Conservation (phyloP, 2,888 invertebrate species). For the Macaria notata region DNA sequence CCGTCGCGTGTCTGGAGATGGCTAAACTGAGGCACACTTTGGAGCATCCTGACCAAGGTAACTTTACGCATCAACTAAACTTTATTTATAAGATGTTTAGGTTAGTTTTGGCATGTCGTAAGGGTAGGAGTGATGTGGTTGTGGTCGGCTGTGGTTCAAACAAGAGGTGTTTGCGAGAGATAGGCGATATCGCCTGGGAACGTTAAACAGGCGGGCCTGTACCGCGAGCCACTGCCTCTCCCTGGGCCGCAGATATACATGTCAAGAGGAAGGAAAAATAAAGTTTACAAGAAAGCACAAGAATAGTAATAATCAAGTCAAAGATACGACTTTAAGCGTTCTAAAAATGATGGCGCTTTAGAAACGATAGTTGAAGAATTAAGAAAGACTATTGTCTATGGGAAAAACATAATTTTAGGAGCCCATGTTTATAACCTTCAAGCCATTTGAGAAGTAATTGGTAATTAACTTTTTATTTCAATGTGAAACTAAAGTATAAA, state of each 20-base stretch:
- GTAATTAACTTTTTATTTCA: too few relatives aligned
- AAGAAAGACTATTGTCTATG: too few relatives aligned
- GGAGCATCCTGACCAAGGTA: conserved; percentile 27
- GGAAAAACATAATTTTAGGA: too few relatives aligned
- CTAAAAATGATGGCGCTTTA: too few relatives aligned
- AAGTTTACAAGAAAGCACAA: too few relatives aligned
- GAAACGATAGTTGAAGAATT: too few relatives aligned
- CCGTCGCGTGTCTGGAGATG: conserved; percentile 66
- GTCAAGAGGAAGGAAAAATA: too few relatives aligned
- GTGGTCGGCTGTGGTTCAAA: conserved; percentile 72
- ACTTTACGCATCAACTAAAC: neutral
- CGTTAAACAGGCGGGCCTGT: conserved; percentile 72
- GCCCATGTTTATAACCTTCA: too few relatives aligned
- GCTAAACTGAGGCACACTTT: conserved; percentile 37
- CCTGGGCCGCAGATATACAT: neutral
- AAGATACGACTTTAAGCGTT: too few relatives aligned
- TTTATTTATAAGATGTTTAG: conserved; percentile 29
- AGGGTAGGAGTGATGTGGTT: conserved; percentile 35
- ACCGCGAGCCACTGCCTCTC: conserved; percentile 65
- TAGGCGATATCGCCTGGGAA: conserved; percentile 80
- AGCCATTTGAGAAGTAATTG: too few relatives aligned
- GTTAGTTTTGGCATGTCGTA: conserved; percentile 25
- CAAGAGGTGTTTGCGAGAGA: conserved; percentile 78
- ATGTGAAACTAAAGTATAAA: too few relatives aligned
- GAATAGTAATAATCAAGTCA: too few relatives aligned